These are phyloP conservation scores for Pantala flavescens DNA, from an alignment of 1,140 invertebrate genomes.

Conservation along the genomic window DNA sequence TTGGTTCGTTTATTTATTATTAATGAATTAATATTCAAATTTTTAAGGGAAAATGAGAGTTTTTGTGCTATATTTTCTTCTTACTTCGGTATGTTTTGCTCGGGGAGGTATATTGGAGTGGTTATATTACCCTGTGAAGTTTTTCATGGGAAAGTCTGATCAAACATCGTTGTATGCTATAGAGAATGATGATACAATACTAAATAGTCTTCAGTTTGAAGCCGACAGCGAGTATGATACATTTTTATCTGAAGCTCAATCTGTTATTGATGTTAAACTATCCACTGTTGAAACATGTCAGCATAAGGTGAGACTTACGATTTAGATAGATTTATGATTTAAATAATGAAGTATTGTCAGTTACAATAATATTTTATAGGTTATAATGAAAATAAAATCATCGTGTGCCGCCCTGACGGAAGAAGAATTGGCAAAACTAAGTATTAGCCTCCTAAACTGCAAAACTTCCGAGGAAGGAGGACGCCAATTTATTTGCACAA, in stretches of 20 bases:
- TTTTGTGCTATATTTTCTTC: background rate
- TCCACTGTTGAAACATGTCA: background rate
- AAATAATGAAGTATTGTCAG: too few relatives aligned
- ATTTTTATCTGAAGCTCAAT: background rate
- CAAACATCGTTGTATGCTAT: background rate
- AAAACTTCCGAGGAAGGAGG: slow-evolving; percentile 52
- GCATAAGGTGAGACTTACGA: background rate
- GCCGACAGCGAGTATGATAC: background rate
- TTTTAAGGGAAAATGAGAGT: background rate
- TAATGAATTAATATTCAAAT: background rate
- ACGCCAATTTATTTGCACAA: slow-evolving; percentile 46
- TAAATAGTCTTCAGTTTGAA: background rate
- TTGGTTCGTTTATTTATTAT: too few relatives aligned
- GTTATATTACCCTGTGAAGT: background rate
- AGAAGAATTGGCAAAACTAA: slow-evolving; percentile 54
- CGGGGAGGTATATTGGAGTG: background rate
- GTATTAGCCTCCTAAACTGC: slow-evolving; percentile 58
- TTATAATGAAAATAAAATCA: slow-evolving; percentile 45
- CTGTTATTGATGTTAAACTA: background rate
- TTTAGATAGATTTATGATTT: too few relatives aligned
- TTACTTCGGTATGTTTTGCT: background rate
- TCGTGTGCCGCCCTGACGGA: slow-evolving; percentile 49
- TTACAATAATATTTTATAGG: slow-evolving; percentile 32
- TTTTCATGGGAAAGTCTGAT: background rate
- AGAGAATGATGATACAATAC: background rate